Percentiles rank a stretch among this genome's conserved stretches.
phyloP scores from a whole-genome alignment of 2,113 vertebrate species.

The Rhegmatorhina hoffmannsi region DNA sequence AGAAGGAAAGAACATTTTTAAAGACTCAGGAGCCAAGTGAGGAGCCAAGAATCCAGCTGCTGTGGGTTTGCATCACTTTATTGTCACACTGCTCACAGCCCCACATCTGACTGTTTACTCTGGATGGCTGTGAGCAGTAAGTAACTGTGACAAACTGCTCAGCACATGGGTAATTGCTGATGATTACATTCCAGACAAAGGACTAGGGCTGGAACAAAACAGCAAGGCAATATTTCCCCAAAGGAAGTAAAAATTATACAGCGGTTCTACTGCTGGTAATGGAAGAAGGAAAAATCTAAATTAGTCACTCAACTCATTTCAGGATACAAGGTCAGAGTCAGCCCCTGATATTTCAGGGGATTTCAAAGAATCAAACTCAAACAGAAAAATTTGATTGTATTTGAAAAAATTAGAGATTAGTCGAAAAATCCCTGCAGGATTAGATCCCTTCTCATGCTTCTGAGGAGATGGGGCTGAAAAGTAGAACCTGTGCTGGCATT shows the following conservation, averaged over 20 bases:
- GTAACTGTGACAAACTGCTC: slow-evolving; percentile 31
- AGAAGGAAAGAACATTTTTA: background rate
- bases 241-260: background rate
- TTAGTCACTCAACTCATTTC: background rate
- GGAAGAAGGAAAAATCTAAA: background rate
- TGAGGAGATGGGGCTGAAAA: background rate
- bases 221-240: background rate
- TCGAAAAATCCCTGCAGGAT: background rate
- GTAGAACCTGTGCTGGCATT: background rate
- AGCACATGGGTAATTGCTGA: slow-evolving; percentile 21
- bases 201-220: background rate
- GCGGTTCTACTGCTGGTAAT: background rate
- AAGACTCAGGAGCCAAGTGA: background rate
- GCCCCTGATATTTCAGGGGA: background rate
- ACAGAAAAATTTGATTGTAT: background rate
- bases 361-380: background rate
- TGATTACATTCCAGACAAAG: slow-evolving; percentile 27
- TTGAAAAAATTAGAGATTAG: background rate
- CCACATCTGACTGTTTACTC: background rate
- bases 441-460: background rate
- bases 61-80: background rate
- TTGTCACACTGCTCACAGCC: background rate
- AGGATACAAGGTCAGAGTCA: background rate
- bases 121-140: background rate
- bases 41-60: slow-evolving; percentile 15